Evolutionary conservation across 2,888 invertebrate genomes (phyloP), one percentile per base, ranked within the genome.

Genomic region (Sicus ferrugineus): DNA sequence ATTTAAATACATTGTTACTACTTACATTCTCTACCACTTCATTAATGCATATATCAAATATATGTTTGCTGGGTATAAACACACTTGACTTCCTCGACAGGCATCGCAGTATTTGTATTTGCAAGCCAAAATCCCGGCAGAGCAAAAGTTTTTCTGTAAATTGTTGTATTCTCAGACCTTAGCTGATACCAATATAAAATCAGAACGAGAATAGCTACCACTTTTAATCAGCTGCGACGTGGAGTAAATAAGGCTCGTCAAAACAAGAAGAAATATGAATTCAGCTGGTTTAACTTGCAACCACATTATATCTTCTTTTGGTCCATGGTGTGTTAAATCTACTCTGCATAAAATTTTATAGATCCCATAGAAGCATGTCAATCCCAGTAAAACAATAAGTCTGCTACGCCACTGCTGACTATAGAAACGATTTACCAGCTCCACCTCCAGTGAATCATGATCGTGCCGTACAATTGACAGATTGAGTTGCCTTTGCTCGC

Each of bases 21-120:
- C 79, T 71, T 77, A 87, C 87, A 79, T 85, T 78, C 61, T 84
- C 83, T 28, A 87, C 82, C 1, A 86, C 86, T 80, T 87, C 87
- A 69, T 87, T 86, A 14, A 87, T 83, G 1, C 86, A 83, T 16
- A 86, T 74, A 71, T 86, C 85, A 42, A 85, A 77, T 9, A 87
- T 78, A 67, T 79, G 73, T 0, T 80, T 76, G 16, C 80, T 77
- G 14, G 86, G 81, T 21, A 87, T 77, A 69, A 85, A 86, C 5
- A 77, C 70, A 14, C 79, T 81, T 0, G 77, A 73, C 38, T 78
- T 77, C 0, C 80, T 75, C 0, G 82, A 81, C 31, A 82, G 73
- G n/a, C 77, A 77, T 52, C 82, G 83, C 48, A 79, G 75, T 28
- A 80, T 81, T 63, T 83, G 80, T 1, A 81, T 77, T 73, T 86